phyloP scores from a whole-genome alignment of 2,888 invertebrate species.

The Tridacna crocea region DNA sequence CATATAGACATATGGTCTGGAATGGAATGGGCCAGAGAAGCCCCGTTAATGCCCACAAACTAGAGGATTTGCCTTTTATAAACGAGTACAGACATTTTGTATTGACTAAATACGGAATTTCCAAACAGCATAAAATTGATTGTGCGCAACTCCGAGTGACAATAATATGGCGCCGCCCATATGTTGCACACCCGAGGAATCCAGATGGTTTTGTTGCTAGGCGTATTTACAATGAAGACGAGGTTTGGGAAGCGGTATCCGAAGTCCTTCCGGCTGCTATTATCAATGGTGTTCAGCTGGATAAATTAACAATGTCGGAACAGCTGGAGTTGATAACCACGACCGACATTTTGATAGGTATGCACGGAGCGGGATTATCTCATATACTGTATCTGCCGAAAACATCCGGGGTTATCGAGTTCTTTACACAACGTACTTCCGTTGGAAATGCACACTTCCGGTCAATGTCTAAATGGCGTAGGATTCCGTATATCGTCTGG shows the following conservation, averaged over 20 bases:
- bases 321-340: conserved; percentile 77
- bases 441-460: conserved; percentile 74
- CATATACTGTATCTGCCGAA: conserved; percentile 81
- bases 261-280: conserved; percentile 64
- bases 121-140: conserved; percentile 60
- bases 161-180: conserved; percentile 82
- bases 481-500: conserved; percentile 79
- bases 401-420: conserved; percentile 80
- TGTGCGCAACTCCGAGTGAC: conserved; percentile 77
- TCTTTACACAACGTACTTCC: conserved; percentile 76
- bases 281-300: conserved; percentile 78
- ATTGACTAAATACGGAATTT: conserved; percentile 64
- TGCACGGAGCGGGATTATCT: conserved; percentile 84
- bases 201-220: conserved; percentile 78
- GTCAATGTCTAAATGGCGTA: conserved; percentile 80
- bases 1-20: conserved; percentile 78
- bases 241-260: conserved; percentile 72
- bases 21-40: conserved; percentile 79
- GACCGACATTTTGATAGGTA: conserved; percentile 82
- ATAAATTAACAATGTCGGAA: conserved; percentile 75
- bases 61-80: conserved; percentile 70
- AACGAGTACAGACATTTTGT: conserved; percentile 81
- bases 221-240: conserved; percentile 81
- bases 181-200: conserved; percentile 83
- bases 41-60: conserved; percentile 74